phyloP scores from a whole-genome alignment of 2,888 invertebrate species.

The Parnassius apollo region DNA sequence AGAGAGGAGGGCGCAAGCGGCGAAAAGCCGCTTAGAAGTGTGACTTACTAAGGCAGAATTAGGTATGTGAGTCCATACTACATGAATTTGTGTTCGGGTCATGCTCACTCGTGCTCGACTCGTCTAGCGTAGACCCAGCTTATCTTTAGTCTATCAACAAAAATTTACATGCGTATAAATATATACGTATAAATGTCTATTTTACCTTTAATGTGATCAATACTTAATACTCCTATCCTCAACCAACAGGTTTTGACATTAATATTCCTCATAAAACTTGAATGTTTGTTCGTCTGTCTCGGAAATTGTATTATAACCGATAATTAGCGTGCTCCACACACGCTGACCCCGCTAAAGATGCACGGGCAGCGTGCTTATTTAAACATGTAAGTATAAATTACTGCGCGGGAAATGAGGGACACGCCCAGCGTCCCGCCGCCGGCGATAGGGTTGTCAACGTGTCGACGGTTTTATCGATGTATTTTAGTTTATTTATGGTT shows the following conservation, averaged over 20 bases:
- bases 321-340: conserved; percentile 50
- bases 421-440: conserved; percentile 64
- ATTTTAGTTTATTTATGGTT: not conserved
- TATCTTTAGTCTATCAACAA: too few relatives aligned
- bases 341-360: conserved; percentile 59
- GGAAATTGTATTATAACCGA: conserved; percentile 43
- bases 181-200: too few relatives aligned
- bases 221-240: too few relatives aligned
- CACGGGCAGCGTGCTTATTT: conserved; percentile 65
- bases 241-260: not conserved
- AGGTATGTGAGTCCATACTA: too few relatives aligned
- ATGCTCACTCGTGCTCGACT: too few relatives aligned
- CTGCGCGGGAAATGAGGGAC: conserved; percentile 61
- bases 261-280: conserved; percentile 19
- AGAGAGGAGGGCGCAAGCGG: too few relatives aligned
- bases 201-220: too few relatives aligned
- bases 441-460: conserved; percentile 46
- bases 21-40: too few relatives aligned
- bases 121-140: too few relatives aligned
- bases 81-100: too few relatives aligned
- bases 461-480: conserved; percentile 22
- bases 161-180: too few relatives aligned
- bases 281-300: conserved; percentile 17
- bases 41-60: too few relatives aligned
- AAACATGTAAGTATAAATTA: conserved; percentile 74